Evolutionary conservation across 1,140 invertebrate genomes (phyloP), one percentile per base, ranked within the genome.

Genomic region (Drosophila jambulina): DNA sequence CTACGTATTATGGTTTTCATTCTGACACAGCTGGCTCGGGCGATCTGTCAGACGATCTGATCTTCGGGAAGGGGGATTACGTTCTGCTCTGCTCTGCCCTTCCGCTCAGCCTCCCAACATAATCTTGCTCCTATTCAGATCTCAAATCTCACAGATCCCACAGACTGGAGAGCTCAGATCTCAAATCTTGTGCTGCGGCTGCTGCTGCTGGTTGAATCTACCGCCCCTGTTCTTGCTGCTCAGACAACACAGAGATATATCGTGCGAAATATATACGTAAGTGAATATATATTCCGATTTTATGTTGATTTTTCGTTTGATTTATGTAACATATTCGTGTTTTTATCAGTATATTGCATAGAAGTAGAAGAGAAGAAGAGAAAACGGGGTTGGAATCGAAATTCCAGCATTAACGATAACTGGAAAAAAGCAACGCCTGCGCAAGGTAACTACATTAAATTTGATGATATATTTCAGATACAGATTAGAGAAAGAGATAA

Each of bases 301-400:
- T 45, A n/a, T 68, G 27, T 63, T 49, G 36, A 12, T 53, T 54
- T 51, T 64, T 61, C 29, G 23, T 48, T 57, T 32, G 36, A 49
- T 51, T 40, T 40, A 54, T 63, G 25, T 58, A 38, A 45, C 51
- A 70, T 36, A 36, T 27, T 51, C 25, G 46, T 67, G 53, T 13
- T 48, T n/a, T 62, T 74, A 17, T 69, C 29, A 75, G 61, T 68
- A 48, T 68, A 25, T 68, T 74, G 82, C 83, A 91, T 90, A 90
- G 74, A 90, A 91, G 82, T 83, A 91, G 78, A 87, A 91, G 87
- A 91, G 78, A 91, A 90, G 70, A 90, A 91, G 78, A 90, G 75
- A 91, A 91, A 90, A 88, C 38, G 84, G 75, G 87, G 72, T 83
- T 81, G 87, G 87, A 91, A 91, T 87, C 78, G 68, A 91, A 91